Conservation (phyloP, 2,797 vertebrate species). For the Chaenodraco wilsoni region DNA sequence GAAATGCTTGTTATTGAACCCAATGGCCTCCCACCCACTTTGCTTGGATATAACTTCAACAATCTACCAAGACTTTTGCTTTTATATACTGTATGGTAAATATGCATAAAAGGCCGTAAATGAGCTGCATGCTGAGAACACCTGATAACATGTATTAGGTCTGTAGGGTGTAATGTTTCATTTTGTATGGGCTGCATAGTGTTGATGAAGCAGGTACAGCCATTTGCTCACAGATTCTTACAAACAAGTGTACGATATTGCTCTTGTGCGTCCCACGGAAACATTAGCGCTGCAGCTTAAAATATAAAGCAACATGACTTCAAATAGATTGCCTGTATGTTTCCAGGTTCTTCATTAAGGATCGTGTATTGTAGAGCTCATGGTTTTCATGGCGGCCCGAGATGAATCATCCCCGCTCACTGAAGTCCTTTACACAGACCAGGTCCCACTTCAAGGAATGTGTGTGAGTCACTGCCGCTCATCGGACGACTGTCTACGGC, state of each 20-base stretch:
- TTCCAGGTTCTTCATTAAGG: slow-evolving; percentile 56
- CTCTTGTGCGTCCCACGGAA: slow-evolving; percentile 26
- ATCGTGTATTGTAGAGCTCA: slow-evolving; percentile 30
- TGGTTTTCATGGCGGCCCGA: slow-evolving; percentile 49
- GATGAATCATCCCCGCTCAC: slow-evolving; percentile 71
- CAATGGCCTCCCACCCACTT: neutral
- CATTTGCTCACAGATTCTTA: slow-evolving; percentile 8
- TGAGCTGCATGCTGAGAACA: neutral
- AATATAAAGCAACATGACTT: slow-evolving; percentile 35
- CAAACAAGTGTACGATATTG: slow-evolving; percentile 14
- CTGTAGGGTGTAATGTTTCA: slow-evolving; percentile 21
- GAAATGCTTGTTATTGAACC: too few relatives aligned
- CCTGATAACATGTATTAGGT: neutral
- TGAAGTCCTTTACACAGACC: slow-evolving; percentile 81
- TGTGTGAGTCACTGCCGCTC: slow-evolving; percentile 75
- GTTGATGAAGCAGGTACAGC: slow-evolving; percentile 13
- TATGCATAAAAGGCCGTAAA: neutral
- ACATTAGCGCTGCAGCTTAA: slow-evolving; percentile 15
- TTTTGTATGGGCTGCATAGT: neutral
- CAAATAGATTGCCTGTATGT: slow-evolving; percentile 38
- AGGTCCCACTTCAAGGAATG: slow-evolving; percentile 79
- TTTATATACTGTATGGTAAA: neutral
- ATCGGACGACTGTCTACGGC: slow-evolving; percentile 65
- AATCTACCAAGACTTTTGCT: neutral
- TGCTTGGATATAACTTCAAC: neutral